Evolutionary conservation across 2,888 invertebrate species (phyloP).

Genomic region (Drosophila paramelanica): DNA sequence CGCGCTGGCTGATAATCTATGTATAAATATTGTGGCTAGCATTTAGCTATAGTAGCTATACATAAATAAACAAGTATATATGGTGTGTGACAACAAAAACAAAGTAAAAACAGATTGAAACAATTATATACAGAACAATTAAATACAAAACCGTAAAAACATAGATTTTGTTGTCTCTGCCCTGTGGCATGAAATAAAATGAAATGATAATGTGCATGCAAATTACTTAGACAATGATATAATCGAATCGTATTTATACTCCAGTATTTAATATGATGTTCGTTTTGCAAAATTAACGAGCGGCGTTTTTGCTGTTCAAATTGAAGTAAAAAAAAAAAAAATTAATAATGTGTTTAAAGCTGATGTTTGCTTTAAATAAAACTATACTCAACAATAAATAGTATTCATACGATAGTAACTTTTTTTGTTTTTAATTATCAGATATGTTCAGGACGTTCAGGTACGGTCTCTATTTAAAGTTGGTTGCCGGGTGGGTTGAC

Average conservation of each 20-base stretch:
- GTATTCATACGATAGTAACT: too few relatives aligned
- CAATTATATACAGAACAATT: too few relatives aligned
- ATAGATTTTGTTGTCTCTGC: background rate
- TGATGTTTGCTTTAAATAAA: too few relatives aligned
- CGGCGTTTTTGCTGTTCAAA: too few relatives aligned
- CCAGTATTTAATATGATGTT: constrained; percentile 9
- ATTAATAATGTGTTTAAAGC: too few relatives aligned
- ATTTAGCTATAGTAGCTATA: constrained; percentile 1
- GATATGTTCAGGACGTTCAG: background rate
- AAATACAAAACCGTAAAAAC: background rate
- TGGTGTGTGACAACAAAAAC: background rate
- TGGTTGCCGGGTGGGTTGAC: constrained; percentile 43
- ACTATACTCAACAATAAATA: too few relatives aligned
- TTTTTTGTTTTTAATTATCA: background rate
- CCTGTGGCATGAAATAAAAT: constrained; percentile 17
- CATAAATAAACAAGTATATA: constrained; percentile 3
- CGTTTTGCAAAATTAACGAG: constrained; percentile 15
- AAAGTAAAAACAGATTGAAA: background rate
- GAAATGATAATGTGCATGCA: constrained; percentile 28
- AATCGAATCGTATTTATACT: constrained; percentile 15
- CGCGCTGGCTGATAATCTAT: constrained; percentile 37
- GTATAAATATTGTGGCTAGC: constrained; percentile 1
- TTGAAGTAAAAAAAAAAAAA: too few relatives aligned
- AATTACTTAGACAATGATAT: constrained; percentile 24
- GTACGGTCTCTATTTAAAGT: constrained; percentile 14